Conservation (phyloP, 2,888 invertebrate genomes). For the Elegia similella region DNA sequence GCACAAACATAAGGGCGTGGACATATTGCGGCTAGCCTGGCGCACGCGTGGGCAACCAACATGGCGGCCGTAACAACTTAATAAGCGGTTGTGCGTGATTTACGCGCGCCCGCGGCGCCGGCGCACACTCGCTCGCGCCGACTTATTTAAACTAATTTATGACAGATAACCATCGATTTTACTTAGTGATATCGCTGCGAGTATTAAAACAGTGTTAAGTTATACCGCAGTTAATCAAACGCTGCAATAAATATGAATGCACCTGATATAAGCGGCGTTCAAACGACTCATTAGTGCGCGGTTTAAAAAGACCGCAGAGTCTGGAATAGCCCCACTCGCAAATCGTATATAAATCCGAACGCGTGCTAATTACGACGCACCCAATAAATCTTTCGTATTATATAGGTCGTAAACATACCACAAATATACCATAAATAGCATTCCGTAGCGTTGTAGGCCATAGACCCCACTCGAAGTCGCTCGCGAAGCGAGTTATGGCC, state of each 20-base stretch:
- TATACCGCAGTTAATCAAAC: constrained; percentile 25
- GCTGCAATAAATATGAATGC: constrained; percentile 27
- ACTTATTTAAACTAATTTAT: constrained; percentile 76
- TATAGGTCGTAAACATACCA: constrained; percentile 70
- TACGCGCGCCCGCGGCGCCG: constrained; percentile 78
- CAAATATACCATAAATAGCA: constrained; percentile 66
- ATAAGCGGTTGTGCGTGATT: constrained; percentile 78
- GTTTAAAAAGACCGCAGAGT: constrained; percentile 39
- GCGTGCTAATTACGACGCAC: constrained; percentile 69
- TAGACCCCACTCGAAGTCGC: constrained; percentile 73
- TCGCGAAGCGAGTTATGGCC: constrained; percentile 61
- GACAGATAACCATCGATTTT: constrained; percentile 72
- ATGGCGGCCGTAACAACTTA: constrained; percentile 77
- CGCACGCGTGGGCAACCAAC: constrained; percentile 71
- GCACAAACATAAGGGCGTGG: constrained; percentile 71
- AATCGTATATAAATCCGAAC: constrained; percentile 58
- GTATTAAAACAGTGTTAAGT: constrained; percentile 35
- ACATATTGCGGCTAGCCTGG: constrained; percentile 45
- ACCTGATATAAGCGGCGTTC: constrained; percentile 37
- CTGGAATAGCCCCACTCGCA: constrained; percentile 34
- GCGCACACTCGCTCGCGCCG: constrained; percentile 59
- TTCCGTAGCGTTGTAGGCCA: constrained; percentile 63
- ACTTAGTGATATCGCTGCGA: constrained; percentile 41
- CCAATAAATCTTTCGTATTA: constrained; percentile 69
- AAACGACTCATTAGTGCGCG: constrained; percentile 52